Percentiles rank a stretch among this genome's conserved stretches.
phyloP scores from a whole-genome alignment of 2,797 vertebrate genomes.

The Arremon aurantiirostris region DNA sequence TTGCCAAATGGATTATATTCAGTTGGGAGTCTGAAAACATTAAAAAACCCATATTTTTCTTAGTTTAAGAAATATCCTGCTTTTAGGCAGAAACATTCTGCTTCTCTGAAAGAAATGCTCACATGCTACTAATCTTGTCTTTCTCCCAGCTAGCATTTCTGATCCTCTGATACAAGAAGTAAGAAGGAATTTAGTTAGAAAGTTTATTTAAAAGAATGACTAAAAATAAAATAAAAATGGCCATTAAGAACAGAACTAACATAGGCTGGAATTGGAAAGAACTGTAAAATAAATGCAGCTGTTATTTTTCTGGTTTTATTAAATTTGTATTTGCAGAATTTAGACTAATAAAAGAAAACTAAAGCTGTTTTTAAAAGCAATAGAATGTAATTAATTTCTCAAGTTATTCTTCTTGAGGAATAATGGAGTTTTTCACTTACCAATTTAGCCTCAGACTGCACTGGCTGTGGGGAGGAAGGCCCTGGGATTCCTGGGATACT shows the following conservation, averaged over 20 bases:
- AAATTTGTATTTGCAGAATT: neutral
- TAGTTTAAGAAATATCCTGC: neutral
- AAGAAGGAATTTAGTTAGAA: neutral
- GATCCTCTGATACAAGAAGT: neutral
- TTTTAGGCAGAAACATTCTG: neutral
- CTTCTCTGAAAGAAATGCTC: neutral
- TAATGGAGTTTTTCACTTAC: slow-evolving; percentile 78
- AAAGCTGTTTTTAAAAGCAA: slow-evolving; percentile 29
- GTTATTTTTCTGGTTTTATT: neutral
- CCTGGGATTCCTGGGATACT: slow-evolving; percentile 97
- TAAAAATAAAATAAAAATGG: neutral
- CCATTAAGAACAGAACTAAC: neutral
- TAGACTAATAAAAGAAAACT: slow-evolving; percentile 2
- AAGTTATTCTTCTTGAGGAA: slow-evolving; percentile 54
- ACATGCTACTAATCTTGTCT: neutral
- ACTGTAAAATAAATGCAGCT: neutral
- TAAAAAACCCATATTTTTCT: neutral
- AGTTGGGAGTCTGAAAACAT: neutral
- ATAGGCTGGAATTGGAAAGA: neutral
- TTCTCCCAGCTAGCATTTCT: neutral
- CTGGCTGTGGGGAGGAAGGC: slow-evolving; percentile 91
- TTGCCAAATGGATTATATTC: neutral
- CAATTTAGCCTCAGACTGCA: slow-evolving; percentile 98
- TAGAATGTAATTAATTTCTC: neutral
- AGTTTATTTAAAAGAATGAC: neutral